Evolutionary conservation across 2,888 invertebrate genomes (phyloP).

Genomic region (Heteromyza rotundicornis): DNA sequence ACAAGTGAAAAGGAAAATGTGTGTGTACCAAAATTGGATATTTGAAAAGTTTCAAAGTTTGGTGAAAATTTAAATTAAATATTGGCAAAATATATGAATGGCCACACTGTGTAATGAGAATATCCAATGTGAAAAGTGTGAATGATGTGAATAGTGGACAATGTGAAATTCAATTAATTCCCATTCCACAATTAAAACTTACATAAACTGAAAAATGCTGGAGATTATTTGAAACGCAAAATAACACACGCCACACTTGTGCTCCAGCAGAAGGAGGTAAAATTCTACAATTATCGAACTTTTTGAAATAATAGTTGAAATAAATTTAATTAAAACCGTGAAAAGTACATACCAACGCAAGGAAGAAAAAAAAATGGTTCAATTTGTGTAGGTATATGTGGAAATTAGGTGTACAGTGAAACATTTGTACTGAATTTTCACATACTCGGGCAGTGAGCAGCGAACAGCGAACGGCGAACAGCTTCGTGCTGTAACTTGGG

Average conservation of each 20-base stretch:
- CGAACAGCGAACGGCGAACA: background rate
- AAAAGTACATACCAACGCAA: slow-evolving; percentile 7
- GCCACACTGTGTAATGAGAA: background rate
- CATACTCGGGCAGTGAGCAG: background rate
- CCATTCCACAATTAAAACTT: too few relatives aligned
- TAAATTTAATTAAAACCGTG: background rate
- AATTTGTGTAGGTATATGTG: slow-evolving; percentile 17
- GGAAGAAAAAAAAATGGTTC: slow-evolving; percentile 15
- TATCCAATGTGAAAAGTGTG: background rate
- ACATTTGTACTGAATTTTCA: background rate
- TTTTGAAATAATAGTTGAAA: background rate
- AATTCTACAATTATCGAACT: background rate
- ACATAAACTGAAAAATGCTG: slow-evolving; percentile 12
- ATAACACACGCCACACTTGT: background rate
- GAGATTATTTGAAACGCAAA: background rate
- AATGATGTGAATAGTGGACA: background rate
- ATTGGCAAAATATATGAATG: background rate
- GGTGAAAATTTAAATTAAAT: background rate
- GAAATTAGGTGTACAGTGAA: background rate
- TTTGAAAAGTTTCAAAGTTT: background rate
- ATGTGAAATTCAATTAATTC: too few relatives aligned
- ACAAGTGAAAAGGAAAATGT: background rate
- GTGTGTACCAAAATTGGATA: background rate
- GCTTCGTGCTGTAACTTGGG: background rate
- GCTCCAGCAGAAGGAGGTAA: background rate